phyloP scores from a whole-genome alignment of 2,113 vertebrate genomes.

The Apteryx mantelli region DNA sequence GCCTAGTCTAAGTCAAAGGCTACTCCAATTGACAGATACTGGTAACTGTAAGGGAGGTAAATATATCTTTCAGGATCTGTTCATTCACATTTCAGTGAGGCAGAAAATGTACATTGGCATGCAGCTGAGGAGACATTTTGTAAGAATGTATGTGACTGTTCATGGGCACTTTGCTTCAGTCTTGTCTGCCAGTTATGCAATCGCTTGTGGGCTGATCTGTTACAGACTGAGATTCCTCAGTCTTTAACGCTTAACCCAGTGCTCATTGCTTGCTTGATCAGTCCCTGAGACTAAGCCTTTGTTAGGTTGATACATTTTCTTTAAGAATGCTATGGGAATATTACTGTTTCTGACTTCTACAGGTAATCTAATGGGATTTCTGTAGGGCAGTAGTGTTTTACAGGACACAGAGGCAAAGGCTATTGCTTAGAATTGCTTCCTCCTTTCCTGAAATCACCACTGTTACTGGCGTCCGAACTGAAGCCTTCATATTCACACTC shows the following conservation, averaged over 20 bases:
- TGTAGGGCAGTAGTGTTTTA: neutral
- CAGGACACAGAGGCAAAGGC: neutral
- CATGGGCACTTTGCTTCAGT: neutral
- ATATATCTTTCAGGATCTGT: neutral
- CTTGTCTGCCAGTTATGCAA: neutral
- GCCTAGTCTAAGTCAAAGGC: neutral
- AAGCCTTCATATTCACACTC: neutral
- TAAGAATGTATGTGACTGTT: neutral
- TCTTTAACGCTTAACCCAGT: neutral
- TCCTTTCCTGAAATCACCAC: neutral
- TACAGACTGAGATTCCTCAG: neutral
- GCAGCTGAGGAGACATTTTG: neutral
- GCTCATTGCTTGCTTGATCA: neutral
- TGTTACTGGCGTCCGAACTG: neutral
- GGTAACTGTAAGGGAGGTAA: neutral
- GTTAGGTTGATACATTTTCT: neutral
- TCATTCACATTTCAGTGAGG: neutral
- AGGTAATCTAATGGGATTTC: neutral
- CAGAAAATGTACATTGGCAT: fast-evolving
- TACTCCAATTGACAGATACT: fast-evolving
- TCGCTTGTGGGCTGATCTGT: neutral
- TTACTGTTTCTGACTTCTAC: neutral
- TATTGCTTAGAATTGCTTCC: neutral
- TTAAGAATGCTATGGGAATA: neutral
- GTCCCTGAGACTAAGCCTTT: neutral